Percentiles rank a stretch among this genome's conserved stretches.
Evolutionary conservation across 2,888 invertebrate species (phyloP).

Genomic region (Polydrusus cervinus): DNA sequence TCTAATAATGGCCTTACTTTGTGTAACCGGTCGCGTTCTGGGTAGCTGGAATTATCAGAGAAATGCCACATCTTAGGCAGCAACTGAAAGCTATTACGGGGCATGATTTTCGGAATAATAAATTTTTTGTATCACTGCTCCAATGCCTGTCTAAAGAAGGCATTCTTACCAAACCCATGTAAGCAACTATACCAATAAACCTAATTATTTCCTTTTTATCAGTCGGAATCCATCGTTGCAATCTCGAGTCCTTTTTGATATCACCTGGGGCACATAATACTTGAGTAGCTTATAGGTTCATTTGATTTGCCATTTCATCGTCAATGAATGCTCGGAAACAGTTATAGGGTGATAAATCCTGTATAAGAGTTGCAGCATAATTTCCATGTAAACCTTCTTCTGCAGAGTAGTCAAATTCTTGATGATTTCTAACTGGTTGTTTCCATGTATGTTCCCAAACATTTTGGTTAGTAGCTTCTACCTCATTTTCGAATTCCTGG

Average conservation of each 20-base stretch:
- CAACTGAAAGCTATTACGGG: constrained; percentile 46
- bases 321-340: constrained; percentile 25
- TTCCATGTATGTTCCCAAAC: constrained; percentile 16
- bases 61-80: constrained; percentile 56
- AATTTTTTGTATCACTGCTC: constrained; percentile 4
- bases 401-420: constrained; percentile 32
- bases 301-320: constrained; percentile 11
- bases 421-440: constrained; percentile 19
- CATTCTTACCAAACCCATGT: constrained; percentile 20
- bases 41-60: constrained; percentile 57
- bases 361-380: constrained; percentile 23
- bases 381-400: constrained; percentile 13
- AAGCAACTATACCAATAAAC: constrained; percentile 17
- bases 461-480: constrained; percentile 2
- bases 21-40: constrained; percentile 55
- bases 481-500: constrained; percentile 6
- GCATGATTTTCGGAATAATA: constrained; percentile 33
- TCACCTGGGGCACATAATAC: constrained; percentile 2
- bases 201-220: constrained; percentile 16
- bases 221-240: constrained; percentile 20
- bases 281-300: constrained; percentile 5
- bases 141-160: constrained; percentile 3
- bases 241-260: constrained; percentile 5
- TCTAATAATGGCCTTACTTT: constrained; percentile 58
- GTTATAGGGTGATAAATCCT: constrained; percentile 24